Conservation (phyloP, 64 coral and sea anemone species). For the Dendronephthya gigantea region DNA sequence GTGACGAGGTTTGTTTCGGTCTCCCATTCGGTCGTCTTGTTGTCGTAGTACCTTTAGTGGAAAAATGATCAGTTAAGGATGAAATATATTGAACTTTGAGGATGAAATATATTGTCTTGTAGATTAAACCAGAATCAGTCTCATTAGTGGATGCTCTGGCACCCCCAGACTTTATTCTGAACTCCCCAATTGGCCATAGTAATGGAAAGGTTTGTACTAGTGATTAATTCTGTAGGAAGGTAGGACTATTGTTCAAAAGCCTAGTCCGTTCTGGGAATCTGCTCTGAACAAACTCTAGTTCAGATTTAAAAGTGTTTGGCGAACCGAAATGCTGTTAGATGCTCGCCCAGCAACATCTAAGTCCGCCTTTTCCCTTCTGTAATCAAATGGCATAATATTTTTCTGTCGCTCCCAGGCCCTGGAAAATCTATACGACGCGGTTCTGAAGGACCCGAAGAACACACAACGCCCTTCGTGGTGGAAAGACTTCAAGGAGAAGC, state of each 20-base stretch:
- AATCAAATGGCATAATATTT: not conserved
- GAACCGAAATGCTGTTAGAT: too few relatives aligned
- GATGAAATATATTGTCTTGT: not conserved
- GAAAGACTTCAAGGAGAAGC: slow-evolving; percentile 62
- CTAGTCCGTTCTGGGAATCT: too few relatives aligned
- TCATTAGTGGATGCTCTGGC: slow-evolving; percentile 72
- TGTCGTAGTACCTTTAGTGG: not conserved
- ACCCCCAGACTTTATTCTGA: slow-evolving; percentile 79
- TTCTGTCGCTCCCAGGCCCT: slow-evolving; percentile 50
- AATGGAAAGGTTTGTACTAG: slow-evolving; percentile 59
- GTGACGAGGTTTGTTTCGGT: slow-evolving; percentile 59
- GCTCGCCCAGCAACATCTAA: too few relatives aligned
- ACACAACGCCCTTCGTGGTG: slow-evolving; percentile 75
- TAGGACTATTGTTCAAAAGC: too few relatives aligned
- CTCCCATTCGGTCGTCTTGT: too few relatives aligned
- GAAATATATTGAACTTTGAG: not conserved
- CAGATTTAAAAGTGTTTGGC: too few relatives aligned
- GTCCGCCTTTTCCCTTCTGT: too few relatives aligned
- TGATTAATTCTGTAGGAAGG: not conserved
- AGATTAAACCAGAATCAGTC: slow-evolving; percentile 81
- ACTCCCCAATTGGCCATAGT: slow-evolving; percentile 85
- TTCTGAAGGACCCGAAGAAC: slow-evolving; percentile 66
- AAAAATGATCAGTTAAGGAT: not conserved
- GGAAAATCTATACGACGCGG: slow-evolving; percentile 68
- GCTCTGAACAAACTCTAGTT: too few relatives aligned